These are phyloP conservation scores for Miichthys miiuy DNA, from an alignment of 2,797 vertebrate genomes.

Conservation along the genomic window DNA sequence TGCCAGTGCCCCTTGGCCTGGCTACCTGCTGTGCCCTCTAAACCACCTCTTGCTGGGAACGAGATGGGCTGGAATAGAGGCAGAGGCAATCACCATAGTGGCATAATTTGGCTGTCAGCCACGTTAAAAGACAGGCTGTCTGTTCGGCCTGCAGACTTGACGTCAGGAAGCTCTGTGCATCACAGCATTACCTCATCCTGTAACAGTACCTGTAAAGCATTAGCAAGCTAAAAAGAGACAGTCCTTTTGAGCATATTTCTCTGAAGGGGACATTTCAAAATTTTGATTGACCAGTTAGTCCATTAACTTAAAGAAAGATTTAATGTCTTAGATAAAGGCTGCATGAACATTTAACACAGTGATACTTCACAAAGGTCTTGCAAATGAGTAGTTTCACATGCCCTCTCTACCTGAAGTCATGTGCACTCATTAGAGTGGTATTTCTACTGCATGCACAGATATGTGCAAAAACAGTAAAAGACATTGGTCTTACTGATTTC, in stretches of 20 bases:
- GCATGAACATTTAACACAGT: neutral
- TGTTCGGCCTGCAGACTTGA: constrained; percentile 32
- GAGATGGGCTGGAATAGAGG: constrained; percentile 11
- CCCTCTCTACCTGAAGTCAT: neutral
- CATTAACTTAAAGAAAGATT: neutral
- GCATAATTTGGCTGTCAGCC: constrained; percentile 24
- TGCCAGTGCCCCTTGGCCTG: constrained; percentile 57
- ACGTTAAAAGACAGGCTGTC: constrained; percentile 49
- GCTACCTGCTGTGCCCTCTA: constrained; percentile 44
- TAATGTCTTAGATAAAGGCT: neutral
- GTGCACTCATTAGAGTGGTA: neutral
- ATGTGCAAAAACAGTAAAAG: neutral
- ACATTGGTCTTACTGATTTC: neutral
- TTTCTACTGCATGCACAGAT: neutral
- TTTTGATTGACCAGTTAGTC: neutral
- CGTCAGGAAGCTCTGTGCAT: constrained; percentile 7
- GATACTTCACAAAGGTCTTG: neutral
- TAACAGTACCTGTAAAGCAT: neutral
- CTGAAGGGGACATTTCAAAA: neutral
- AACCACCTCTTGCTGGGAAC: constrained; percentile 34
- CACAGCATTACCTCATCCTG: constrained; percentile 30
- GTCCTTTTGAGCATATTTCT: neutral
- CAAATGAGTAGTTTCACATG: neutral
- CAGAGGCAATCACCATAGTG: constrained; percentile 26
- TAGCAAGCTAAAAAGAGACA: constrained; percentile 1